phyloP scores from a whole-genome alignment of 2,797 vertebrate genomes.

The Anabas testudineus region DNA sequence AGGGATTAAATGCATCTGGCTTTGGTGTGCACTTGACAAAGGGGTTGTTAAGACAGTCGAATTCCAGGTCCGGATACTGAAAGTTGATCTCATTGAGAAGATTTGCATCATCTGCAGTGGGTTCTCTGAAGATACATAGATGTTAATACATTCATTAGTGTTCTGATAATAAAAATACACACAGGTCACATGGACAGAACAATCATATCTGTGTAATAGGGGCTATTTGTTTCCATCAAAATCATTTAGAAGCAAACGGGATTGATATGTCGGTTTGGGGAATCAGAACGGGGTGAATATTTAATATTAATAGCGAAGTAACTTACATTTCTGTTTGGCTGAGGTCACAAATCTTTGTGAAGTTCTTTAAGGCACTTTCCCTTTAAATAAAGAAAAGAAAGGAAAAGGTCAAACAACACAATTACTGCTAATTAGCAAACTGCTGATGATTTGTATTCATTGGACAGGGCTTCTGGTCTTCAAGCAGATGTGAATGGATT shows the following conservation, averaged over 20 bases:
- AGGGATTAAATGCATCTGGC: slow-evolving; percentile 92
- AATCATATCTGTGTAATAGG: background rate
- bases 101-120: slow-evolving; percentile 47
- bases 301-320: slow-evolving; percentile 10
- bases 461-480: slow-evolving; percentile 6
- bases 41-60: slow-evolving; percentile 83
- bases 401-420: slow-evolving; percentile 35
- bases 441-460: slow-evolving; percentile 38
- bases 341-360: slow-evolving; percentile 74
- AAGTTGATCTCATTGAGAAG: slow-evolving; percentile 70
- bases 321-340: slow-evolving; percentile 74
- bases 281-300: background rate
- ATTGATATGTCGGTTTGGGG: background rate
- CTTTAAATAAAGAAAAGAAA: slow-evolving; percentile 53
- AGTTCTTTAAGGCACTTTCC: slow-evolving; percentile 76
- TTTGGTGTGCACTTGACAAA: slow-evolving; percentile 87
- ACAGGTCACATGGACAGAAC: too few relatives aligned
- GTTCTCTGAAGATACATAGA: slow-evolving; percentile 67
- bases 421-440: slow-evolving; percentile 37
- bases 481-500: slow-evolving; percentile 46
- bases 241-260: background rate
- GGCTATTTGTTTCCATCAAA: slow-evolving; percentile 3
- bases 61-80: slow-evolving; percentile 80
- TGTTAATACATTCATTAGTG: slow-evolving; percentile 8
- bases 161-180: background rate